Evolutionary conservation across 2,113 vertebrate genomes (phyloP), one percentile per base, ranked within the genome.

Genomic region (Patagioenas fasciata): DNA sequence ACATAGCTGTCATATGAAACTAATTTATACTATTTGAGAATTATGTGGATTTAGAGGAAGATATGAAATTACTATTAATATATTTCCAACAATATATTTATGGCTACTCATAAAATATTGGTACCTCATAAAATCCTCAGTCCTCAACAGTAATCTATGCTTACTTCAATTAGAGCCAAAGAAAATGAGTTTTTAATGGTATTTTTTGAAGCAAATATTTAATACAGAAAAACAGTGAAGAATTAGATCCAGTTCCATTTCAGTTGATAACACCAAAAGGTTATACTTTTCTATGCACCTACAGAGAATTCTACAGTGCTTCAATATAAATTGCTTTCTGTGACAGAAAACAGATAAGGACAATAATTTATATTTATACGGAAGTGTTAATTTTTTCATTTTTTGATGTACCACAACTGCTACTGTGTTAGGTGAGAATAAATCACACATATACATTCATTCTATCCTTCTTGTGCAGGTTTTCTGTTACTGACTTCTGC

Each of bases 351-450:
- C 57, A 51, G 42, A 79, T 93, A 82, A 94, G 83, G 51, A 81
- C 19, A 72, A 91, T 79, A 40, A 83, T 74, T 80, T 79, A 85
- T 54, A 62, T 54, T 95, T 40, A 25, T 95, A 75, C 54, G 75
- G 92, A 70, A 75, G 51, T 48, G 32, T 75, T 93, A 85, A 66
- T 89, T 89, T 91, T 77, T 84, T 40, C 42, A 42, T 82, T 93
- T 96, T 95, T 77, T 79, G 5, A 56, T 86, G 79, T 38, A 75
- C 94, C 50, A 54, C 90, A 96, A 93, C 80, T 91, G 54, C 83
- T 90, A 48, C 72, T 96, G 91, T 93, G 87, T 93, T 95, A 85
- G 21, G 34, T 51, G 88, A 94, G 82, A 65, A 87, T 54, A 96
- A 96, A 93, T 77, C 82, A 89, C 70, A 89, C 38, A 78, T 32